These are phyloP conservation scores for Echiichthys vipera DNA, from an alignment of 2,797 vertebrate species.

Conservation along the genomic window DNA sequence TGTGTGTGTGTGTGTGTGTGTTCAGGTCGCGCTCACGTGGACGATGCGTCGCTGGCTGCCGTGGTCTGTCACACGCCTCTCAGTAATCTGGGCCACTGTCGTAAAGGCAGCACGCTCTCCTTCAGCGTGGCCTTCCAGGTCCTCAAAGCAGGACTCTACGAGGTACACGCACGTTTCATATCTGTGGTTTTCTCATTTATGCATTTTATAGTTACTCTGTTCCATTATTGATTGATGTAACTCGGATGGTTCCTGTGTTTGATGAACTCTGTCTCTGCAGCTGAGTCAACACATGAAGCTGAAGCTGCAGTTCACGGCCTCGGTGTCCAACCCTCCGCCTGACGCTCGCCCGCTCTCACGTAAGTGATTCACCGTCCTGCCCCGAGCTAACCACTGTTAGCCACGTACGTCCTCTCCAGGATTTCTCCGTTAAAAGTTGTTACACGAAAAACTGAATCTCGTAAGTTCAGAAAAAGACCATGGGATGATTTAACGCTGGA, in stretches of 20 bases:
- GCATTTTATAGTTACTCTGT: too few relatives aligned
- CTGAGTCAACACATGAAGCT: constrained; percentile 96
- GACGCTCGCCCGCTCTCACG: constrained; percentile 91
- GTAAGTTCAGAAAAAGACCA: too few relatives aligned
- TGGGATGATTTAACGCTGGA: too few relatives aligned
- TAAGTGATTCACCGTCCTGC: too few relatives aligned
- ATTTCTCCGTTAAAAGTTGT: too few relatives aligned
- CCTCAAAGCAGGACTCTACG: constrained; percentile 90
- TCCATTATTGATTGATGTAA: too few relatives aligned
- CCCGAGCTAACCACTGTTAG: too few relatives aligned
- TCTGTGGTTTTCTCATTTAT: too few relatives aligned
- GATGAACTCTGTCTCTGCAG: constrained; percentile 74
- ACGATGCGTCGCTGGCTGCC: constrained; percentile 84
- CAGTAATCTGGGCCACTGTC: constrained; percentile 92
- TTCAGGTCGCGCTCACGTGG: constrained; percentile 86
- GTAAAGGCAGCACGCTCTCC: constrained; percentile 90
- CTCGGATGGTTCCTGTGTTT: too few relatives aligned
- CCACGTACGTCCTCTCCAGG: too few relatives aligned
- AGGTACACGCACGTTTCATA: constrained; percentile 85
- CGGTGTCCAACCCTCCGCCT: constrained; percentile 89
- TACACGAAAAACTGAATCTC: too few relatives aligned
- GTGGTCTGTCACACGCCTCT: constrained; percentile 93
- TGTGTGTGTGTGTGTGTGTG: too few relatives aligned
- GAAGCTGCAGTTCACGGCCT: constrained; percentile 95
- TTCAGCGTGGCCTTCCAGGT: constrained; percentile 94